phyloP scores from a whole-genome alignment of 2,113 vertebrate species.

The Megaceryle torquata region DNA sequence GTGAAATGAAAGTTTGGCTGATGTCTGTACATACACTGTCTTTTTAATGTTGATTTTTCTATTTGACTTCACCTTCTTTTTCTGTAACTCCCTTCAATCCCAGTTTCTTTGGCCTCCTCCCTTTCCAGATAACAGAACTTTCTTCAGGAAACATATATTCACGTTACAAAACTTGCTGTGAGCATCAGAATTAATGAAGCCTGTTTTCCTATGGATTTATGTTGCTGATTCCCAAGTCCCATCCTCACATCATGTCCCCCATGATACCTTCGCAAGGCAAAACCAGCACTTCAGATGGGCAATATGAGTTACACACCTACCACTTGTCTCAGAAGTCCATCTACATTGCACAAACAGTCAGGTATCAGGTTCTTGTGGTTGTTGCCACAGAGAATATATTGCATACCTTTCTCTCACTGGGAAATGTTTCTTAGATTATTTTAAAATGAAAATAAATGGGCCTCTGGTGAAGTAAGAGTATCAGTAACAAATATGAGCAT shows the following conservation, averaged over 20 bases:
- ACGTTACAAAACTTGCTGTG: background rate
- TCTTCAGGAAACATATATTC: background rate
- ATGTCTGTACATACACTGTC: background rate
- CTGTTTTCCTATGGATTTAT: background rate
- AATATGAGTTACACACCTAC: background rate
- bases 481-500: background rate
- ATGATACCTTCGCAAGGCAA: accelerated
- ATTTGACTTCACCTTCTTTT: background rate
- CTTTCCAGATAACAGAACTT: background rate
- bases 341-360: background rate
- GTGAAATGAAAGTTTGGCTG: background rate
- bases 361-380: background rate
- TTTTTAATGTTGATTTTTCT: background rate
- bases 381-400: background rate
- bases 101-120: background rate
- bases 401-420: background rate
- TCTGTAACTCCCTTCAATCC: background rate
- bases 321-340: background rate
- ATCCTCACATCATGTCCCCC: background rate
- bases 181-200: background rate
- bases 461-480: background rate
- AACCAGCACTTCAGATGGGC: background rate
- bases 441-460: background rate
- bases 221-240: background rate
- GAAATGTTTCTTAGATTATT: background rate